Conservation (phyloP, 1,140 invertebrate genomes). For the Zaprionus nigranus region DNA sequence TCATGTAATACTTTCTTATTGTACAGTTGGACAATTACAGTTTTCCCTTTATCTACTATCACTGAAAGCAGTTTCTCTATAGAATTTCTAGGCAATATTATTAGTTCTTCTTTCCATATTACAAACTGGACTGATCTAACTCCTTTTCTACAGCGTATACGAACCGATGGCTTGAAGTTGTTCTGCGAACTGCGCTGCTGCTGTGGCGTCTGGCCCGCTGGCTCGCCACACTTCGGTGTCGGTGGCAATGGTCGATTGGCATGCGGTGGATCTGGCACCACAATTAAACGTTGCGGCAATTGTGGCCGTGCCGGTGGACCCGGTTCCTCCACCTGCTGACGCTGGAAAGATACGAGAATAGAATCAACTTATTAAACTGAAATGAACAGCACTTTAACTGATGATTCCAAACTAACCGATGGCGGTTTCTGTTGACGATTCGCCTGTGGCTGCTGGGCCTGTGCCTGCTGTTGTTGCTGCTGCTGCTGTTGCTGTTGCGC, state of each 20-base stretch:
- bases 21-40: too few relatives aligned
- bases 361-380: not conserved
- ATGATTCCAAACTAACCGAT: conserved; percentile 55
- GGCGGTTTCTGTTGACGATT: conserved; percentile 84
- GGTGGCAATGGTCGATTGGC: conserved; percentile 92
- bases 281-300: conserved; percentile 94
- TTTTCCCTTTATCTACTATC: not conserved
- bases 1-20: too few relatives aligned
- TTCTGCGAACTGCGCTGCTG: conserved; percentile 91
- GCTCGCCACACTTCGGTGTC: conserved; percentile 87
- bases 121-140: not conserved
- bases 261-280: conserved; percentile 88
- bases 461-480: conserved; percentile 85
- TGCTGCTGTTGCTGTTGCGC: conserved; percentile 64
- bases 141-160: conserved; percentile 59
- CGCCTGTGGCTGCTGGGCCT: conserved; percentile 84
- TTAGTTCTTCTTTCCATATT: not conserved
- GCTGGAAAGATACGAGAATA: conserved; percentile 72
- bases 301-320: conserved; percentile 93
- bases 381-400: too few relatives aligned
- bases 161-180: conserved; percentile 93
- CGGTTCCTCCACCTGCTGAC: conserved; percentile 88
- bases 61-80: not conserved
- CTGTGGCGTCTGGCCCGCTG: conserved; percentile 84
- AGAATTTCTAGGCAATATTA: not conserved